Percentiles rank a stretch among this genome's conserved stretches.
These are phyloP conservation scores for Zygaena filipendulae DNA, from an alignment of 2,888 invertebrate species.

Conservation along the genomic window DNA sequence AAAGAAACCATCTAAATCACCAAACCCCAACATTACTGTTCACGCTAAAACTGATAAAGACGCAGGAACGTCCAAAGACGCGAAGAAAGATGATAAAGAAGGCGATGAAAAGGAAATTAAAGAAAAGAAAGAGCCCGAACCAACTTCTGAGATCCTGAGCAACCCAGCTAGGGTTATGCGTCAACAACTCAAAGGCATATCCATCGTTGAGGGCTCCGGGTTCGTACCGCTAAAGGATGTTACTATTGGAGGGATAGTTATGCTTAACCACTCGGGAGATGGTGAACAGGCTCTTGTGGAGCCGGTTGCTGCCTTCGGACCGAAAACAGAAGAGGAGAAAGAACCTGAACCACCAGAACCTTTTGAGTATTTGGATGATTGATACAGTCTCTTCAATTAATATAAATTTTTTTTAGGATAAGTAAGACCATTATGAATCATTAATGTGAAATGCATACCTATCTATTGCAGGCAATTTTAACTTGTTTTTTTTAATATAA, in stretches of 20 bases:
- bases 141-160: constrained; percentile 88
- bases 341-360: constrained; percentile 98
- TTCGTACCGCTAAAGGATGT: constrained; percentile 92
- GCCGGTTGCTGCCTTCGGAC: constrained; percentile 91
- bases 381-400: constrained; percentile 38
- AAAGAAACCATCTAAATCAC: constrained; percentile 58
- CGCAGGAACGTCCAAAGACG: constrained; percentile 53
- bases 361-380: constrained; percentile 94
- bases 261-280: constrained; percentile 88
- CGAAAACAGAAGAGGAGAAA: constrained; percentile 92
- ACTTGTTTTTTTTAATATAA: no score
- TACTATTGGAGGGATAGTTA: constrained; percentile 94
- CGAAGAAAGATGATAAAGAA: constrained; percentile 59
- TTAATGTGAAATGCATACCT: constrained; percentile 38
- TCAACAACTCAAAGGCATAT: constrained; percentile 85
- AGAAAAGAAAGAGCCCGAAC: constrained; percentile 88
- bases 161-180: constrained; percentile 97
- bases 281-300: constrained; percentile 89
- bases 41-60: constrained; percentile 60
- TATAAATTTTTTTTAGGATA: no score
- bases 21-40: constrained; percentile 58
- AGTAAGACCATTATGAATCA: constrained; percentile 29
- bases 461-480: no score
- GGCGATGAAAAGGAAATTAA: constrained; percentile 53
- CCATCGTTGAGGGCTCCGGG: constrained; percentile 81